Evolutionary conservation across 2,113 vertebrate species (phyloP).

Genomic region (Muscicapa adusta): DNA sequence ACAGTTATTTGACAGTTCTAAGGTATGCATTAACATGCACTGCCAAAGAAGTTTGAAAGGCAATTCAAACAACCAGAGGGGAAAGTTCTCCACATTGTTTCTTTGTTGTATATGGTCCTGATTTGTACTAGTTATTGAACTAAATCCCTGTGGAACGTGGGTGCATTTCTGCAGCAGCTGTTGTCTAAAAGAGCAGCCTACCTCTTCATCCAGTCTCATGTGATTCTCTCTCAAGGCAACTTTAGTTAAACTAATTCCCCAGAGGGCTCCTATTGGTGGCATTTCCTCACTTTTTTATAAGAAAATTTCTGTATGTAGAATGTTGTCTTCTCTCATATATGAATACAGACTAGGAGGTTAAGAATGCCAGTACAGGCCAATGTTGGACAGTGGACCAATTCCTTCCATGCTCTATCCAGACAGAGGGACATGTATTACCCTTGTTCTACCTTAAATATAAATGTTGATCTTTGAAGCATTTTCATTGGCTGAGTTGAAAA

Average conservation of each 20-base stretch:
- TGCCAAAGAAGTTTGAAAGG: not conserved
- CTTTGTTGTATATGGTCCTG: not conserved
- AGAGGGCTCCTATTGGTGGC: not conserved
- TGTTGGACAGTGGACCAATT: not conserved
- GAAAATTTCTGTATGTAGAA: not conserved
- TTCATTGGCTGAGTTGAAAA: not conserved
- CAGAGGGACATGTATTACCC: not conserved
- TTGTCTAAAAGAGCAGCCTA: not conserved
- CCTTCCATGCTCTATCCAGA: not conserved
- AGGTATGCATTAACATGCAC: not conserved
- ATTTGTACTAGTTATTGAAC: not conserved
- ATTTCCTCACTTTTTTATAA: not conserved
- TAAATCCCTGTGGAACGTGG: not conserved
- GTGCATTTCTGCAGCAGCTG: not conserved
- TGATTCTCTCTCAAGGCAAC: not conserved
- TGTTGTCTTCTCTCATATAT: not conserved
- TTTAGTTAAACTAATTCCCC: not conserved
- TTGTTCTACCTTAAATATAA: not conserved
- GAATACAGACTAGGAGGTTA: not conserved
- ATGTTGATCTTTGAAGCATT: not conserved
- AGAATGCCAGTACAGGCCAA: not conserved
- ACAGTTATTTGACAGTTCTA: not conserved
- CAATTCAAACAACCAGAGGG: not conserved
- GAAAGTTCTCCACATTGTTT: not conserved
- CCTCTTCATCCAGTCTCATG: not conserved